Conservation (phyloP, 2,113 vertebrate species). For the Nymphicus hollandicus region DNA sequence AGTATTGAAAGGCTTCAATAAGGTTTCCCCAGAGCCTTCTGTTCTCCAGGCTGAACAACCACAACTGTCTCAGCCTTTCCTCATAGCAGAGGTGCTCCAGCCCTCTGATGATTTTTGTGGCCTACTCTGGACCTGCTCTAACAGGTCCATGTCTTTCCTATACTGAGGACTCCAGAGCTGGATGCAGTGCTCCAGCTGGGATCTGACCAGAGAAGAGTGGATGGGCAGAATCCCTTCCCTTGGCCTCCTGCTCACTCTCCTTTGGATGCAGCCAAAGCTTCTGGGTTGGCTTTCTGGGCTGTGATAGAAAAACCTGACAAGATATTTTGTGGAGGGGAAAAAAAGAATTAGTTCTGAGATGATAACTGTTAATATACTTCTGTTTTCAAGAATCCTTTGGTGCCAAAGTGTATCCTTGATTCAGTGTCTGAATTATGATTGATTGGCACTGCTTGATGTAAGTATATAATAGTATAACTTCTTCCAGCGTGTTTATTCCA, state of each 20-base stretch:
- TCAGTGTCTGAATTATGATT: not conserved
- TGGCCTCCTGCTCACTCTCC: fast-evolving
- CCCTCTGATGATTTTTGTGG: not conserved
- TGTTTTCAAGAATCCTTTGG: not conserved
- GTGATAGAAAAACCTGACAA: not conserved
- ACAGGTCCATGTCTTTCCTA: not conserved
- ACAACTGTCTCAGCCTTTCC: not conserved
- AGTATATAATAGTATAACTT: not conserved
- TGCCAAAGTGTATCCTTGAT: not conserved
- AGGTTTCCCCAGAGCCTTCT: not conserved
- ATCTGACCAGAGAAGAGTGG: not conserved
- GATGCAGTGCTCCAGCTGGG: not conserved
- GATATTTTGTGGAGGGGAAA: not conserved
- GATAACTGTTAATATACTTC: not conserved
- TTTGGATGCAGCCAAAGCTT: not conserved
- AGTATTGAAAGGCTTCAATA: not conserved
- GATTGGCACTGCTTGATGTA: not conserved
- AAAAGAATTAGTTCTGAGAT: not conserved
- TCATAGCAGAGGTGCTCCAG: not conserved
- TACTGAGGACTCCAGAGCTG: not conserved
- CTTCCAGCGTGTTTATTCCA: not conserved
- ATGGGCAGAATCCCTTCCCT: not conserved
- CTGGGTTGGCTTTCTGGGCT: not conserved
- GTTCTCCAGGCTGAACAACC: not conserved
- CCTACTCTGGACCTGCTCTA: not conserved